These are phyloP conservation scores for Philopotamus ludificatus DNA, from an alignment of 1,140 invertebrate species.

Conservation along the genomic window DNA sequence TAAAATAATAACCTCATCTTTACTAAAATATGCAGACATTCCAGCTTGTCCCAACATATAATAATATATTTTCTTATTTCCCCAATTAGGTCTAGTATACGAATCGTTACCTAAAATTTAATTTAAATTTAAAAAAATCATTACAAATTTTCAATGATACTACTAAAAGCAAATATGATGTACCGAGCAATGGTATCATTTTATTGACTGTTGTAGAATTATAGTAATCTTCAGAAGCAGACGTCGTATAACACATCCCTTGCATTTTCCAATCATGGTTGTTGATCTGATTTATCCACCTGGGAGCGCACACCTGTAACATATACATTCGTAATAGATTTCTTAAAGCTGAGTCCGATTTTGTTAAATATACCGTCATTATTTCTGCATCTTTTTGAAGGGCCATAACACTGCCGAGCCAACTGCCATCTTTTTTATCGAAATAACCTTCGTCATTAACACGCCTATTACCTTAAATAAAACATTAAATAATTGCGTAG, in stretches of 20 bases:
- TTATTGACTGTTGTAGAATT: background rate
- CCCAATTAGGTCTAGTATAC: too few species aligned
- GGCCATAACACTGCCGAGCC: constrained; percentile 44
- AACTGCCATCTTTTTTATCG: constrained; percentile 37
- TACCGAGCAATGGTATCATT: background rate
- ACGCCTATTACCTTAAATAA: too few species aligned
- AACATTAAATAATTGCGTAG: too few species aligned
- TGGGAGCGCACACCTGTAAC: background rate
- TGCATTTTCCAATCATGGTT: background rate
- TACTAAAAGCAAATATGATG: too few species aligned
- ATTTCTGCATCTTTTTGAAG: constrained; percentile 30
- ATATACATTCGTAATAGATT: background rate
- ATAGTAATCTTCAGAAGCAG: background rate
- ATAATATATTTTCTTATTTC: too few species aligned
- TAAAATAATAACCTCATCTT: background rate
- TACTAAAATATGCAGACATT: background rate
- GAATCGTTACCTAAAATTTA: too few species aligned
- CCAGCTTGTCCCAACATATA: background rate
- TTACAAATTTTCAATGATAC: too few species aligned
- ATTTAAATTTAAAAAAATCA: too few species aligned
- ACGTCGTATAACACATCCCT: background rate
- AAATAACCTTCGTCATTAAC: too few species aligned
- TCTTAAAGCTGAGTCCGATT: too few species aligned
- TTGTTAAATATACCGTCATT: background rate
- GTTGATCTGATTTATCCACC: background rate